Evolutionary conservation across 2,888 invertebrate species (phyloP), one percentile per base, ranked within the genome.

Genomic region (Alentia gelatinosa): DNA sequence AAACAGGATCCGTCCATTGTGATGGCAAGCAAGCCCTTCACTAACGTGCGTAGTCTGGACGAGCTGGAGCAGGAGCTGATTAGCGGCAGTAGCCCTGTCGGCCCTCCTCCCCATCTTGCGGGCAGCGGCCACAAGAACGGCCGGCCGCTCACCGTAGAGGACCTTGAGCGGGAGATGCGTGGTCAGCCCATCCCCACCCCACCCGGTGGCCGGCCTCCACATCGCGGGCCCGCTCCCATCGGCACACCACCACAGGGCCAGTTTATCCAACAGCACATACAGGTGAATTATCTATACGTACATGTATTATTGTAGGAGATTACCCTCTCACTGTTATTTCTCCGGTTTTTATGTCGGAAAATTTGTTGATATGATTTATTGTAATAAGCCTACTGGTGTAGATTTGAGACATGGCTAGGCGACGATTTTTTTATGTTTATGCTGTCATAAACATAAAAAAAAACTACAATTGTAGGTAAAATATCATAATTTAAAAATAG

Each of bases 101-200:
- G 56, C 19, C 23, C 23, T 9, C 56, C 3, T n/a, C n/a, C n/a
- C n/a, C n/a, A n/a, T n/a, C n/a, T n/a, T n/a, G n/a, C n/a, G n/a
- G 74, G 74, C 39, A 23, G 12, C 19, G 39, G 79, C 79, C 0
- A 90, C 39, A 50, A 90, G n/a, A 50, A 37, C 30, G 40, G 47
- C 26, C 84, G 90, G 9, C 63, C 89, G 74, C 12, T 91, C 35
- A 79, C 88, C 26, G 90, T 56, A 33, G 88, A 91, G 79, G 90
- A 90, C 37, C 74, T 91, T 40, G 91, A 90, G 42, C 91, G 89
- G 47, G 90, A 90, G 83, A 74, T 91, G 91, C 50, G 39, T 1
- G 63, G 90, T 12, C 47, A 63, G 37, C 47, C 39, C 42, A 40
- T 56, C n/a, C 84, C 90, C 0, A 37, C 33, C 0, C 83, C 83